Percentiles rank a stretch among this genome's conserved stretches.
phyloP scores from a whole-genome alignment of 2,113 vertebrate species.

The Brachyhypopomus gauderio region DNA sequence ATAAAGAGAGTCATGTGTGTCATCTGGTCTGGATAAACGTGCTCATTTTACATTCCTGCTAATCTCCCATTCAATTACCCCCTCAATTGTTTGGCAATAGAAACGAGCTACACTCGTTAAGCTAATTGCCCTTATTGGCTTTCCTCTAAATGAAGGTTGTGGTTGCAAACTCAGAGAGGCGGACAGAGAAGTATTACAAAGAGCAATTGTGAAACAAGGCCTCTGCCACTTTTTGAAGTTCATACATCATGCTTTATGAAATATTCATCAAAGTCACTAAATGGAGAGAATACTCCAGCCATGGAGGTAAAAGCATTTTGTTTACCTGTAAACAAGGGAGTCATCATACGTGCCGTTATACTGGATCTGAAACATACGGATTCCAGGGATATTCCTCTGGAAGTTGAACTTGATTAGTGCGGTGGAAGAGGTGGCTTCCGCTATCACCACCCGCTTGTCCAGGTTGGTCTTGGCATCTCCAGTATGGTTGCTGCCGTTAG shows the following conservation, averaged over 20 bases:
- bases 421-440: slow-evolving; percentile 93
- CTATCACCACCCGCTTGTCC: slow-evolving; percentile 91
- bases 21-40: background rate
- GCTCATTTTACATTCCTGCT: slow-evolving; percentile 7
- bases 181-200: background rate
- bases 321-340: slow-evolving; percentile 98
- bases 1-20: background rate
- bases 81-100: slow-evolving; percentile 22
- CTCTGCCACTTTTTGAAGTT: background rate
- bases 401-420: slow-evolving; percentile 98
- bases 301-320: background rate
- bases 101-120: slow-evolving; percentile 34
- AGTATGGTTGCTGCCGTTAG: slow-evolving; percentile 88
- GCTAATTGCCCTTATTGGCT: slow-evolving; percentile 41
- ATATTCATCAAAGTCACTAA: background rate
- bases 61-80: slow-evolving; percentile 17
- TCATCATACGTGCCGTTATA: slow-evolving; percentile 98
- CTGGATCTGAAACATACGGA: slow-evolving; percentile 99
- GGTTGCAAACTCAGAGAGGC: background rate
- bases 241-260: background rate
- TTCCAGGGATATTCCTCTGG: slow-evolving; percentile 97
- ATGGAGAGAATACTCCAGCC: background rate
- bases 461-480: slow-evolving; percentile 87
- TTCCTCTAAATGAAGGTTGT: slow-evolving; percentile 37
- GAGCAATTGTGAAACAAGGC: too few relatives aligned